Conservation (phyloP, 2,797 vertebrate genomes). For the Typhlichthys subterraneus region DNA sequence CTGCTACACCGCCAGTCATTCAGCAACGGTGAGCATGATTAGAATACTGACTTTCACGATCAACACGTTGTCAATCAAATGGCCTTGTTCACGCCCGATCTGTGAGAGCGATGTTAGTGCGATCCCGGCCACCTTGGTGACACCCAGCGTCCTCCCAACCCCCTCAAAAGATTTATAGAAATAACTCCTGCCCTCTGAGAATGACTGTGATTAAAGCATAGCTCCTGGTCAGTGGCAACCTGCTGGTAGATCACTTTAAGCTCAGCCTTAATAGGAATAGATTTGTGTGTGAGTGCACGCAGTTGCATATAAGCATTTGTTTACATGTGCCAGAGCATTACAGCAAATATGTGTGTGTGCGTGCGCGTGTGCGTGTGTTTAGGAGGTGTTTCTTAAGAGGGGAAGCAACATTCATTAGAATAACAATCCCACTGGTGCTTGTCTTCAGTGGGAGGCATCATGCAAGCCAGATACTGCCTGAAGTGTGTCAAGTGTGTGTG, state of each 20-base stretch:
- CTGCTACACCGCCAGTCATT: no score
- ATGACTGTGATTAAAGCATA: constrained; percentile 56
- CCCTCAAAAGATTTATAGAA: constrained; percentile 76
- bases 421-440: constrained; percentile 59
- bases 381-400: constrained; percentile 36
- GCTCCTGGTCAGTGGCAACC: constrained; percentile 18
- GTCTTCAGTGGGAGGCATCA: constrained; percentile 45
- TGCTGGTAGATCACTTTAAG: constrained; percentile 37
- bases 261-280: constrained; percentile 30
- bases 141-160: constrained; percentile 34
- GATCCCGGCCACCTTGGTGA: constrained; percentile 56
- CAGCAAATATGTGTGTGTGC: neutral
- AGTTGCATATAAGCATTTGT: neutral
- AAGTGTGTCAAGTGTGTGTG: constrained; percentile 38
- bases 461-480: constrained; percentile 43
- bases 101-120: constrained; percentile 54
- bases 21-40: neutral
- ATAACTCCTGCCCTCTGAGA: constrained; percentile 60
- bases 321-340: neutral
- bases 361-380: constrained; percentile 19
- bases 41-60: constrained; percentile 35
- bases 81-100: constrained; percentile 36
- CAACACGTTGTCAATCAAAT: constrained; percentile 58
- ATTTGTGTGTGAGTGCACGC: neutral
- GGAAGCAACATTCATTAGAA: constrained; percentile 58